A percentile compares a stretch with the other conserved stretches of the same genome.
phyloP scores from a whole-genome alignment of 2,888 invertebrate genomes.

The Nomada ruficornis region DNA sequence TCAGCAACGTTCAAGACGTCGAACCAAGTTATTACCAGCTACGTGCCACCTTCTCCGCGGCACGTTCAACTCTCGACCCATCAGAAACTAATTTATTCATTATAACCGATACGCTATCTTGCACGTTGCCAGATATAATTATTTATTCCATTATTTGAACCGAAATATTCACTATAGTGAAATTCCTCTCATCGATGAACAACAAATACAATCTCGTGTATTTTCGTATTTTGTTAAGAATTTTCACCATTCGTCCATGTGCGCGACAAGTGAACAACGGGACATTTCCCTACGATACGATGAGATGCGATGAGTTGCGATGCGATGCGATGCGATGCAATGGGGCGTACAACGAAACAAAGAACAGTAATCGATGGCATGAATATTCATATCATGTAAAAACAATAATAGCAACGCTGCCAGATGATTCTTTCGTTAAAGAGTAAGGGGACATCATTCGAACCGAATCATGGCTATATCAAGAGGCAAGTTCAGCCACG shows the following conservation, averaged over 20 bases:
- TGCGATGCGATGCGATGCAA: background rate
- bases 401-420: background rate
- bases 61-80: background rate
- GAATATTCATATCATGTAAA: constrained; percentile 9
- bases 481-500: constrained; percentile 45
- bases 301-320: background rate
- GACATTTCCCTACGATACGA: no score
- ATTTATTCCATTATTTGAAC: no score
- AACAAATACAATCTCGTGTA: no score
- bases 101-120: background rate
- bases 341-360: background rate
- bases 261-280: background rate
- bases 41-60: constrained; percentile 3
- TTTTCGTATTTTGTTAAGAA: background rate
- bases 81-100: background rate
- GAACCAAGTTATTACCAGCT: constrained; percentile 45
- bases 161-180: no score
- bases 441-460: constrained; percentile 15
- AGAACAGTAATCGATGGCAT: background rate
- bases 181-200: no score
- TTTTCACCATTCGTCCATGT: background rate
- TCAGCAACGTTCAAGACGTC: constrained; percentile 38
- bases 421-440: background rate
- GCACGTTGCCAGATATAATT: no score
- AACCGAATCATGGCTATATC: constrained; percentile 10